These are phyloP conservation scores for Plumapathes pennacea DNA, from an alignment of 92 coral and sea anemone genomes.

Conservation along the genomic window DNA sequence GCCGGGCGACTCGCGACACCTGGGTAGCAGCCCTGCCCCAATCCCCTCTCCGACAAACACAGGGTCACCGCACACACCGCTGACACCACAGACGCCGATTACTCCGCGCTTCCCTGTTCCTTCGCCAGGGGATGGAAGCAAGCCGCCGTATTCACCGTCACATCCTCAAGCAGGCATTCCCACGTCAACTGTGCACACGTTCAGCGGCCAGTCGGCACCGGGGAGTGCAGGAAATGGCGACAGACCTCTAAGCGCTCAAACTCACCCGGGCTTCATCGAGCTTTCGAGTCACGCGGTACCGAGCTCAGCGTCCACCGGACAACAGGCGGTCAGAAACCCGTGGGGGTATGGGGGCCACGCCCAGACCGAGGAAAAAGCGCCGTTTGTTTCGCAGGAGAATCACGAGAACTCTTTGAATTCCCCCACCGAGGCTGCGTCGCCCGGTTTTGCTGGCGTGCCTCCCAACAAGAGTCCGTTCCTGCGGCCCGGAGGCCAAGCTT, in stretches of 20 bases:
- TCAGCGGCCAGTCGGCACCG: slow-evolving; percentile 15
- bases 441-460: slow-evolving; percentile 54
- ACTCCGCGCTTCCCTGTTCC: slow-evolving; percentile 76
- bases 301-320: slow-evolving; percentile 27
- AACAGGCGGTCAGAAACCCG: slow-evolving; percentile 72
- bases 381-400: slow-evolving; percentile 23
- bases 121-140: slow-evolving; percentile 92
- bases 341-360: slow-evolving; percentile 50
- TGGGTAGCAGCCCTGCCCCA: slow-evolving; percentile 77
- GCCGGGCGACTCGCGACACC: slow-evolving; percentile 57
- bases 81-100: slow-evolving; percentile 85
- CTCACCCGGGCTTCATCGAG: slow-evolving; percentile 77
- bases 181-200: slow-evolving; percentile 20
- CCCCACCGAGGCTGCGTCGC: slow-evolving; percentile 57
- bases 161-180: slow-evolving; percentile 59
- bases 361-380: slow-evolving; percentile 33
- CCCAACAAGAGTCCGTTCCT: slow-evolving; percentile 92
- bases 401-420: slow-evolving; percentile 76
- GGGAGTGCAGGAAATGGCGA: slow-evolving; percentile 22
- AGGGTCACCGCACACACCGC: slow-evolving; percentile 94
- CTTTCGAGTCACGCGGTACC: slow-evolving; percentile 50
- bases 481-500: slow-evolving; percentile 52
- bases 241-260: slow-evolving; percentile 20
- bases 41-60: slow-evolving; percentile 96
- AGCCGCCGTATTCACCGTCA: slow-evolving; percentile 93